Percentiles rank a stretch among this genome's conserved stretches.
These are phyloP conservation scores for Argopecten irradians DNA, from an alignment of 1,140 invertebrate species.

Conservation along the genomic window DNA sequence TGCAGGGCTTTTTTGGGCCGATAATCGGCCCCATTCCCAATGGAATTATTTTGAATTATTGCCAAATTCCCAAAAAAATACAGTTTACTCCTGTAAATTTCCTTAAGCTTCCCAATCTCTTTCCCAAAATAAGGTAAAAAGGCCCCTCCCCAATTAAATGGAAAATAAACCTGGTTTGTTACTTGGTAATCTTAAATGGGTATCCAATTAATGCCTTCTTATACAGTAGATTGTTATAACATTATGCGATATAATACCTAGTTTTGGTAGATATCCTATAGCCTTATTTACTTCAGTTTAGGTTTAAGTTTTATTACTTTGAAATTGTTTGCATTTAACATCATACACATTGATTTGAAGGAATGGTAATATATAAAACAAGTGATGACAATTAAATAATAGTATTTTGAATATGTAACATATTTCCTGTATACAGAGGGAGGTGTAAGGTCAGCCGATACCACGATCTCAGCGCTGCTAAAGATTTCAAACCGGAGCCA, in stretches of 20 bases:
- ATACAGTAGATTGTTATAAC: no score
- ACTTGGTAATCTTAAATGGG: not conserved
- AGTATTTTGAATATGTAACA: not conserved
- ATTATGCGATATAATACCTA: no score
- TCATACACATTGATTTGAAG: not conserved
- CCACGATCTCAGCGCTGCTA: conserved; percentile 78
- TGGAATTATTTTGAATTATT: not conserved
- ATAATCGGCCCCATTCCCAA: not conserved
- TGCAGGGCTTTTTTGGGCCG: not conserved
- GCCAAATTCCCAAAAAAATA: not conserved
- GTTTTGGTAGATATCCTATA: no score
- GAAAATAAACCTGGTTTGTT: not conserved
- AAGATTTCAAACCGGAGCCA: conserved; percentile 70
- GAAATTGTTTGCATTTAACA: not conserved
- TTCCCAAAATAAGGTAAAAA: no score
- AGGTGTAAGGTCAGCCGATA: conserved; percentile 79
- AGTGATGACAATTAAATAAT: not conserved
- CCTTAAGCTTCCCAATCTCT: not conserved
- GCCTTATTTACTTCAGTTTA: not conserved
- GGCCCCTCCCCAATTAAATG: no score
- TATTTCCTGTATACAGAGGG: conserved; percentile 73
- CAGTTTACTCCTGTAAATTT: no score
- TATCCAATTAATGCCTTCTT: no score
- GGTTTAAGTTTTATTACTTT: conserved; percentile 1
- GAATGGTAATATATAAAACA: not conserved